Conservation (phyloP, 2,113 vertebrate genomes). For the Serranochromis macrocephalus region DNA sequence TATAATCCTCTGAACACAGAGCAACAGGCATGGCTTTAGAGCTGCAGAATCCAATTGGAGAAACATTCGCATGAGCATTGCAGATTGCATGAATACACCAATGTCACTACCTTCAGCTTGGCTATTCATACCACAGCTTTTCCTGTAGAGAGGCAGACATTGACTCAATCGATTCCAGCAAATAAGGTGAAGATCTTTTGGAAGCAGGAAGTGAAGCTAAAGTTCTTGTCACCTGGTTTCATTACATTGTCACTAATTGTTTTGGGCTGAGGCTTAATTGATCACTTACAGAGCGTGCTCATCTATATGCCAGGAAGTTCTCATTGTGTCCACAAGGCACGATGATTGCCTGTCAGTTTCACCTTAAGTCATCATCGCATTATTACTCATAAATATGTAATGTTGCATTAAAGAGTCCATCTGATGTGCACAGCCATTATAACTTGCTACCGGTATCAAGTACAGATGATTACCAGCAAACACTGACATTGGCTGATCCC, state of each 20-base stretch:
- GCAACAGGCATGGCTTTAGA: neutral
- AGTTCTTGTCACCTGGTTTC: neutral
- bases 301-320: neutral
- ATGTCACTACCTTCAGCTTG: neutral
- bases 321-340: neutral
- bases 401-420: conserved; percentile 12
- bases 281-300: neutral
- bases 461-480: neutral
- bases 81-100: neutral
- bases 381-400: conserved; percentile 37
- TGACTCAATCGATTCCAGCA: neutral
- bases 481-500: neutral
- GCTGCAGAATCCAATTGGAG: neutral
- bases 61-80: fast-evolving
- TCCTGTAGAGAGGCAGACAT: neutral
- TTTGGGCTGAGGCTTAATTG: neutral
- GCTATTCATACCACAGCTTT: neutral
- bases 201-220: neutral
- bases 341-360: neutral
- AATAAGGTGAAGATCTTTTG: neutral
- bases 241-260: neutral
- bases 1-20: neutral
- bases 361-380: neutral
- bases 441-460: neutral
- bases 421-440: neutral